Conservation (phyloP, 2,113 vertebrate genomes). For the Scophthalmus maximus region DNA sequence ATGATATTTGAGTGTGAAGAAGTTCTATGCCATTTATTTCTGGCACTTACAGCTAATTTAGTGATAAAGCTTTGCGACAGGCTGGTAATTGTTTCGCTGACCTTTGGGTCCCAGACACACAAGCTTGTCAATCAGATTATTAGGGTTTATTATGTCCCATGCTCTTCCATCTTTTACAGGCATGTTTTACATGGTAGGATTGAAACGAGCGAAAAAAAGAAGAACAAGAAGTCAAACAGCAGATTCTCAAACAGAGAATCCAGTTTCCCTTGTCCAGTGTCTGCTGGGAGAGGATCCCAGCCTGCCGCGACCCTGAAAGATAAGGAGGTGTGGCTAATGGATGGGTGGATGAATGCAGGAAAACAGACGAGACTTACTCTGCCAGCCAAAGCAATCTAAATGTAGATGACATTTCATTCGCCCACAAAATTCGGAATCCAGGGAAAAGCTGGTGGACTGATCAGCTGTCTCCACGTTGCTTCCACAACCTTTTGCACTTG, state of each 20-base stretch:
- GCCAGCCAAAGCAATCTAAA: constrained; percentile 6
- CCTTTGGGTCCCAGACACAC: not conserved
- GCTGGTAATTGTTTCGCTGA: constrained; percentile 31
- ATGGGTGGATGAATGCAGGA: not conserved
- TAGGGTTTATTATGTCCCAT: not conserved
- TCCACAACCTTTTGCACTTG: not conserved
- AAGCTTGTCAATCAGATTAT: constrained; percentile 19
- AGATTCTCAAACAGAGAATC: not conserved
- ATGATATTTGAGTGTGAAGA: not conserved
- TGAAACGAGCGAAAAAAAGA: not conserved
- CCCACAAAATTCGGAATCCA: not conserved
- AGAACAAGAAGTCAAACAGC: not conserved
- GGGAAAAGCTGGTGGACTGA: not conserved
- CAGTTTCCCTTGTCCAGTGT: not conserved
- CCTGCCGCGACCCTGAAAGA: no score
- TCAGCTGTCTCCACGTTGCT: constrained; percentile 7
- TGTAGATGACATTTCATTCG: constrained; percentile 27
- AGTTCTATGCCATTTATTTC: constrained; percentile 18
- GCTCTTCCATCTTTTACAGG: not conserved
- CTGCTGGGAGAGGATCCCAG: no score
- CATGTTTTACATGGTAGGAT: not conserved
- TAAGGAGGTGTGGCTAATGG: no score
- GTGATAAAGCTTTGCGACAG: constrained; percentile 5
- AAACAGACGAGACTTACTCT: no score
- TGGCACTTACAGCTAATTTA: constrained; percentile 22